phyloP scores from a whole-genome alignment of 2,888 invertebrate species.

The Itoplectis maculator region DNA sequence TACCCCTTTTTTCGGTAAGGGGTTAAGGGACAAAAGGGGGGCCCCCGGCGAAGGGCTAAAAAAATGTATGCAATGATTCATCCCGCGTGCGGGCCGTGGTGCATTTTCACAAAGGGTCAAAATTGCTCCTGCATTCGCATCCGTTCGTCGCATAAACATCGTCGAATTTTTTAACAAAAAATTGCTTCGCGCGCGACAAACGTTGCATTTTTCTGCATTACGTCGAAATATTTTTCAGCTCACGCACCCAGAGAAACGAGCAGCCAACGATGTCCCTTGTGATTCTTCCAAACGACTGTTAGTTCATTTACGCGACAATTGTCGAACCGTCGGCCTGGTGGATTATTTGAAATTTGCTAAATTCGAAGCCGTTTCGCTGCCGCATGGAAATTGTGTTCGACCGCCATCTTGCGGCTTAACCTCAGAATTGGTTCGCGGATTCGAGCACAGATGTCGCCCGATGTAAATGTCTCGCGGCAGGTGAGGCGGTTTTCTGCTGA shows the following conservation, averaged over 20 bases:
- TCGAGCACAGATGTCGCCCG: not conserved
- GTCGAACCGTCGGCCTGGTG: not conserved
- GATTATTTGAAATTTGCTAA: constrained; percentile 1
- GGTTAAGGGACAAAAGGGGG: constrained; percentile 52
- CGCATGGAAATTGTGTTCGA: not conserved
- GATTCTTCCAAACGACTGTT: not conserved
- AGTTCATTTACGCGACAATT: not conserved
- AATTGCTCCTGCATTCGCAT: not conserved
- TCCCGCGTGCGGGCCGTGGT: not conserved
- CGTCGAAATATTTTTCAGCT: not conserved
- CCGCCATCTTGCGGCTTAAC: constrained; percentile 9
- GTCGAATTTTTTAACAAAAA: not conserved
- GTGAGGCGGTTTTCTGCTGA: not conserved
- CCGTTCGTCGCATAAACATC: not conserved
- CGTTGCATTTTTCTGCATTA: no score
- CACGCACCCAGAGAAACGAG: not conserved
- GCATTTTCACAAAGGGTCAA: not conserved
- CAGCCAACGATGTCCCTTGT: no score
- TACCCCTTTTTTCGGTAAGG: constrained; percentile 64
- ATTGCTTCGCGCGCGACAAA: not conserved
- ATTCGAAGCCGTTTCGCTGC: not conserved
- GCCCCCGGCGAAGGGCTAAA: not conserved
- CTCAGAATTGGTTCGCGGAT: not conserved
- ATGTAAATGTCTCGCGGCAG: not conserved
- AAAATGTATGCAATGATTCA: constrained; percentile 21